Evolutionary conservation across 64 coral and sea anemone species (phyloP), one percentile per base, ranked within the genome.

Genomic region (Pachyseris speciosa): DNA sequence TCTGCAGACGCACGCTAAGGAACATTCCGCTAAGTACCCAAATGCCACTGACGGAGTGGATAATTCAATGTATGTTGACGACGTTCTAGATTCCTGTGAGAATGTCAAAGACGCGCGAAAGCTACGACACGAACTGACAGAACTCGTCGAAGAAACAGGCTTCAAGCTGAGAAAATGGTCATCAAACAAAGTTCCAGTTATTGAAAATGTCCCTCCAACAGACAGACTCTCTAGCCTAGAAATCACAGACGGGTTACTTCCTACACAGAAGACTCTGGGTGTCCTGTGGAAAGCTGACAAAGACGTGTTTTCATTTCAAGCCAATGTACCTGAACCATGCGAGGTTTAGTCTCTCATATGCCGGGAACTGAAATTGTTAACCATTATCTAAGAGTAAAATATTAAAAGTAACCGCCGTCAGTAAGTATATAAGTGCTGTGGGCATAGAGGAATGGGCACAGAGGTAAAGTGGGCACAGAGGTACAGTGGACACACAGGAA

Each of bases 201-300:
- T 93, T 9, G 84, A 44, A 1, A 50, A 72, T 31, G 28, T 72
- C 3, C 31, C 4, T 28, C 29, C 68, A 30, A 30, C 31, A 38
- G 68, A 72, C 27, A n/a, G 68, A 36, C 29, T 72, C 15, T 47
- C 1, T 9, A 9, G 44, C 13, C 44, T 2, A 47, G 44, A 47
- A 47, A 47, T 47, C 44, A 47, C 44, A 47, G 44, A n/a, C n/a
- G n/a, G n/a, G n/a, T n/a, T n/a, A n/a, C n/a, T n/a, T n/a, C n/a
- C n/a, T n/a, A n/a, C n/a, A 47, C 44, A 13, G 44, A n/a, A n/a
- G n/a, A 67, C 58, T 73, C 33, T 73, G 5, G 91, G 83, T 19
- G 57, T 86, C 1, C 4, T 81, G 36, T 95, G 93, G 87, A 47
- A 72, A 53, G 80, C 78, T 58, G 85, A 94, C 74, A 68, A 94